Percentiles rank a stretch among this genome's conserved stretches.
Conservation (phyloP, 2,797 vertebrate species). For the Lindbergichthys nudifrons region DNA sequence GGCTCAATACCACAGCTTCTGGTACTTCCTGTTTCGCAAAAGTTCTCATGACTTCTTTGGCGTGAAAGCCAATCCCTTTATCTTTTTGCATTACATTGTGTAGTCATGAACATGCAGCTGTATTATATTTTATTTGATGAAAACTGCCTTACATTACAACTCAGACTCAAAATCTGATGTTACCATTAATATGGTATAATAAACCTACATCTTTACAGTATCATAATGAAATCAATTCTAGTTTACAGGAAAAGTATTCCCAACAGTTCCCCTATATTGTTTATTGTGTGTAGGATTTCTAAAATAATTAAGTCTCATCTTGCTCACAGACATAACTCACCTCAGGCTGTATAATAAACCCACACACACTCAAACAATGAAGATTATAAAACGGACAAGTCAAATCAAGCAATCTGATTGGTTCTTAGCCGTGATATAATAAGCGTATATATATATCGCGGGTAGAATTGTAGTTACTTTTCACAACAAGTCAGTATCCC, state of each 20-base stretch:
- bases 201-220: neutral
- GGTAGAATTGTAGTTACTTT: too few relatives aligned
- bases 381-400: too few relatives aligned
- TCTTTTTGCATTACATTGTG: neutral
- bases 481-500: too few relatives aligned
- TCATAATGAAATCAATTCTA: constrained; percentile 3
- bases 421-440: too few relatives aligned
- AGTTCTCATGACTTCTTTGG: neutral
- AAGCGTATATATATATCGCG: too few relatives aligned
- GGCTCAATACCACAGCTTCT: neutral
- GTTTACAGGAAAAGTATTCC: neutral
- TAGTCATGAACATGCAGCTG: neutral
- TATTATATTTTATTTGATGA: neutral
- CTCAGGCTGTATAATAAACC: neutral
- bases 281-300: neutral
- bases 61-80: neutral
- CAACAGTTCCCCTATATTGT: neutral
- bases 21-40: neutral
- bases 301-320: constrained; percentile 16
- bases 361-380: too few relatives aligned
- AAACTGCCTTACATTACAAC: neutral
- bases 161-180: neutral
- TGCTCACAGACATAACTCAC: constrained; percentile 1
- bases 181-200: too few relatives aligned
- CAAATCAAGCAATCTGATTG: too few relatives aligned